phyloP scores from a whole-genome alignment of 2,888 invertebrate genomes.

The Heliconius ismenius region DNA sequence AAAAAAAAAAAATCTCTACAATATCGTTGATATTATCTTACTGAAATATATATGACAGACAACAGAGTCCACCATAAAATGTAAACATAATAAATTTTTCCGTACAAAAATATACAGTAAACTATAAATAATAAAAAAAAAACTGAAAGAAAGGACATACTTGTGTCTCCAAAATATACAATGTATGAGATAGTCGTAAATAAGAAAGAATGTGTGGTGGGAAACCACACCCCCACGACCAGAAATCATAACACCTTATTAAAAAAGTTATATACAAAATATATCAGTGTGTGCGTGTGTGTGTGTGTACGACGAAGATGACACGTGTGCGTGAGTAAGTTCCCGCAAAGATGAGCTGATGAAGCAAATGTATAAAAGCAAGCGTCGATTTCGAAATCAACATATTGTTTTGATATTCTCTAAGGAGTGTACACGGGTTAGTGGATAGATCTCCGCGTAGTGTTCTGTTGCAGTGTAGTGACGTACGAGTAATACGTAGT shows the following conservation, averaged over 20 bases:
- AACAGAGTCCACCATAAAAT: background rate
- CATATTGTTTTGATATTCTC: constrained; percentile 77
- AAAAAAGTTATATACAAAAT: constrained; percentile 66
- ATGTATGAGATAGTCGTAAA: constrained; percentile 12
- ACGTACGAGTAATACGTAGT: constrained; percentile 50
- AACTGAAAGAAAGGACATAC: constrained; percentile 6
- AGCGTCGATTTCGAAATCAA: constrained; percentile 79
- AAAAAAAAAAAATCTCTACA: background rate
- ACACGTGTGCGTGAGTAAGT: constrained; percentile 49
- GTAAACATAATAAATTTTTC: constrained; percentile 5
- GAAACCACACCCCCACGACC: constrained; percentile 25
- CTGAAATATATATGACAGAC: background rate
- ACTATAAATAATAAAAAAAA: constrained; percentile 12
- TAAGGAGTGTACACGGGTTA: constrained; percentile 71
- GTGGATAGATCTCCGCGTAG: constrained; percentile 72
- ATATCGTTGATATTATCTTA: background rate
- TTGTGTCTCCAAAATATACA: constrained; percentile 16
- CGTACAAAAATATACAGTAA: constrained; percentile 1
- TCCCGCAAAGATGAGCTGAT: constrained; percentile 72
- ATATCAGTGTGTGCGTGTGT: constrained; percentile 57
- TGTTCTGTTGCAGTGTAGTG: constrained; percentile 65
- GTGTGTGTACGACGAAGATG: constrained; percentile 44
- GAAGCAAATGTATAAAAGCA: constrained; percentile 80
- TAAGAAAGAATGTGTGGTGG: constrained; percentile 13
- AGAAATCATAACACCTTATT: constrained; percentile 28